Conservation (phyloP, 2,888 invertebrate genomes). For the Balanococcus diminutus region DNA sequence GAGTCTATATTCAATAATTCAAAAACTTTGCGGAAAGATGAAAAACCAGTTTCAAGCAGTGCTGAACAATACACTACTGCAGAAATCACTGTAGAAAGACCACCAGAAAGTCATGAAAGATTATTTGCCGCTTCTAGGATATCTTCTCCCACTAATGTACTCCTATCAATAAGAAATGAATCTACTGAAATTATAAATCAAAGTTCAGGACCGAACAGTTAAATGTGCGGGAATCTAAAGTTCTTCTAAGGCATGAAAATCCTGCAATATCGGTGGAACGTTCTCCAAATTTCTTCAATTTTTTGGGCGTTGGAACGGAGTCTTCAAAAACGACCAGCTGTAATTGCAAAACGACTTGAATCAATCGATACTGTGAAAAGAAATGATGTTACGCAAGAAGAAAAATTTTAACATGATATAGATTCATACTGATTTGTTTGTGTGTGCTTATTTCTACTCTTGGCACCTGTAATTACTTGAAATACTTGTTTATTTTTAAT, state of each 20-base stretch:
- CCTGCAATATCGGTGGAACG: too few species aligned
- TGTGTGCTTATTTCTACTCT: too few species aligned
- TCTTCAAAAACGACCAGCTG: background rate
- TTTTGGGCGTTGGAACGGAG: background rate
- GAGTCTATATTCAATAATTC: background rate
- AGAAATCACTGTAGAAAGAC: too few species aligned
- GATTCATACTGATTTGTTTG: too few species aligned
- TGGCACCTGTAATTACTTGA: too few species aligned
- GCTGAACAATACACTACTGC: too few species aligned
- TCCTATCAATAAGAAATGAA: background rate
- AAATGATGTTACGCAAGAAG: background rate
- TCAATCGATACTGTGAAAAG: background rate
- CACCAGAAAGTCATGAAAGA: background rate
- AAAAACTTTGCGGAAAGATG: too few species aligned
- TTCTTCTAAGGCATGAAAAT: background rate
- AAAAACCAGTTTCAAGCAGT: too few species aligned
- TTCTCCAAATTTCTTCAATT: background rate
- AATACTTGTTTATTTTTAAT: too few species aligned
- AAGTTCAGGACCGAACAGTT: background rate
- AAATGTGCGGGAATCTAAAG: background rate
- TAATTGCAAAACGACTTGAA: background rate
- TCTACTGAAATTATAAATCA: background rate
- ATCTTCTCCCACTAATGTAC: background rate
- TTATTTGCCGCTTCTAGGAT: background rate
- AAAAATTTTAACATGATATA: too few species aligned